A percentile compares a stretch with the other conserved stretches of the same genome.
Evolutionary conservation across 2,113 vertebrate genomes (phyloP).

Genomic region (Lepisosteus osseus): DNA sequence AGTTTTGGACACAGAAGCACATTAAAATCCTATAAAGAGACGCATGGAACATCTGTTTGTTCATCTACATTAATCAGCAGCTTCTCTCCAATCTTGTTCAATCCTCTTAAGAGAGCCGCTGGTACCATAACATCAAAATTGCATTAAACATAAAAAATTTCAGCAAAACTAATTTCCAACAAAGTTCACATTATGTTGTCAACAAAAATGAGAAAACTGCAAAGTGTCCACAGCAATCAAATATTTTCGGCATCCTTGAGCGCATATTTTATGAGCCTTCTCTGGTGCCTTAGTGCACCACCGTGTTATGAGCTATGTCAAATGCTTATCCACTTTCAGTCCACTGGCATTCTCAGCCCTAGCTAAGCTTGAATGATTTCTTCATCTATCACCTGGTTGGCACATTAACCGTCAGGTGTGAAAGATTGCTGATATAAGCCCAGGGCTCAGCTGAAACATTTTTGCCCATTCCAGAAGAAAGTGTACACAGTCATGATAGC

Average conservation of each 20-base stretch:
- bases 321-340: neutral
- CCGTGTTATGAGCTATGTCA: neutral
- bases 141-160: neutral
- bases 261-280: neutral
- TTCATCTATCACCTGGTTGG: slow-evolving; percentile 3
- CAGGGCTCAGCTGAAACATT: neutral
- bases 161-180: neutral
- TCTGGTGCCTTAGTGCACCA: neutral
- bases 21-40: neutral
- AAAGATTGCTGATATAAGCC: slow-evolving; percentile 1
- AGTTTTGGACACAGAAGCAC: slow-evolving; percentile 1
- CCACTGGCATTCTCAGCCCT: neutral
- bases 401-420: neutral
- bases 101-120: neutral
- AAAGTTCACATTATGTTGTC: neutral
- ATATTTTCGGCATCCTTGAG: neutral
- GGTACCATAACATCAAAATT: neutral
- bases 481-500: neutral
- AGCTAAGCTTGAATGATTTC: neutral
- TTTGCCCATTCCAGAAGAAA: neutral
- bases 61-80: neutral
- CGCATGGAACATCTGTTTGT: slow-evolving; percentile 3
- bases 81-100: neutral
- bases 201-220: neutral
- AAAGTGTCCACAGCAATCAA: no score